A percentile compares a stretch with the other conserved stretches of the same genome.
Conservation (phyloP, 2,113 vertebrate species). For the cattle (Bos taurus) region DNA sequence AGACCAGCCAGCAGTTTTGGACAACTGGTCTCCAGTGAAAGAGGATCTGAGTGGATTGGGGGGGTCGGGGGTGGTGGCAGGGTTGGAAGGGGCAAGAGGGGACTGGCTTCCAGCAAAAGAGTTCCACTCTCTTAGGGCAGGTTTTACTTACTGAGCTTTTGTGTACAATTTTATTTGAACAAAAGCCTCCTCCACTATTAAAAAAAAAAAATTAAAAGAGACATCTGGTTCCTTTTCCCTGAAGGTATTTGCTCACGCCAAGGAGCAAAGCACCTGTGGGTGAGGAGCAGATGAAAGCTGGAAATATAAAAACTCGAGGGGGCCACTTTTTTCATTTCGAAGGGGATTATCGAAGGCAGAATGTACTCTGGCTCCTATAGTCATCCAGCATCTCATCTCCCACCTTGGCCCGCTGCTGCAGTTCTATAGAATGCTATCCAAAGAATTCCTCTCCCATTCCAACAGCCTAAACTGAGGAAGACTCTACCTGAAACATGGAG, state of each 20-base stretch:
- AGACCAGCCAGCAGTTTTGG: not conserved
- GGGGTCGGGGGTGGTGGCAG: fast-evolving
- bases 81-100: too few species aligned
- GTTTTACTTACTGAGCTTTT: not conserved
- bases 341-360: not conserved
- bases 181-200: not conserved
- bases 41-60: too few species aligned
- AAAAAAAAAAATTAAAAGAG: not conserved
- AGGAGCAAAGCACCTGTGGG: conserved; percentile 34
- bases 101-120: not conserved
- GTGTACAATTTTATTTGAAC: not conserved
- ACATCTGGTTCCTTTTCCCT: conserved; percentile 47
- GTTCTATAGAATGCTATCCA: not conserved
- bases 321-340: not conserved
- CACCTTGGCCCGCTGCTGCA: not conserved
- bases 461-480: fast-evolving
- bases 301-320: not conserved
- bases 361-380: not conserved
- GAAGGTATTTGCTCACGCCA: not conserved
- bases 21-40: not conserved
- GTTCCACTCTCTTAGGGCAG: too few species aligned
- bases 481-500: not conserved
- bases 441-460: not conserved
- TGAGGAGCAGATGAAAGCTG: not conserved
- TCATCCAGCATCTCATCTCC: not conserved